Conservation (phyloP, 64 coral and sea anemone genomes). For the Platygyra sinensis region DNA sequence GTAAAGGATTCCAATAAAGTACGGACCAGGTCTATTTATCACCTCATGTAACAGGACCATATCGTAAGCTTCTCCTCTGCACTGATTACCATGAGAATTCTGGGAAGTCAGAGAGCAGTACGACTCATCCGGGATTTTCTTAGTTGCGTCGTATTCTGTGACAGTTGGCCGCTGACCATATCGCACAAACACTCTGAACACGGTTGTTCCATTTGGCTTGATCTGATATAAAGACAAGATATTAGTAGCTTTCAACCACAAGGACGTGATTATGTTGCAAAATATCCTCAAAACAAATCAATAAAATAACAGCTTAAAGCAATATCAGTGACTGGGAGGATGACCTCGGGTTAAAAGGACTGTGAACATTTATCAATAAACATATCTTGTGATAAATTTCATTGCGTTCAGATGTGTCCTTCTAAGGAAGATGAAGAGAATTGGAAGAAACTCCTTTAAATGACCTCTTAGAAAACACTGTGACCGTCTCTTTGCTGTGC, state of each 20-base stretch:
- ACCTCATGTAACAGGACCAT: conserved; percentile 31
- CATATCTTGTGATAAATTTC: too few relatives aligned
- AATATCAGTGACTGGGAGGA: too few relatives aligned
- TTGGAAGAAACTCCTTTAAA: too few relatives aligned
- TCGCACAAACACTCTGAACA: conserved; percentile 17
- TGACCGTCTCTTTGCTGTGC: too few relatives aligned
- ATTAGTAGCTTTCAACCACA: not conserved
- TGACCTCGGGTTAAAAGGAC: too few relatives aligned
- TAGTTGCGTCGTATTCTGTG: conserved; percentile 50
- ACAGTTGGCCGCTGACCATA: conserved; percentile 38
- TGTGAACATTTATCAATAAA: too few relatives aligned
- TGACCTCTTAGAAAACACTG: too few relatives aligned
- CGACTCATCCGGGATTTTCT: conserved; percentile 17
- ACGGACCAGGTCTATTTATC: conserved; percentile 33
- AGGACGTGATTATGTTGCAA: too few relatives aligned
- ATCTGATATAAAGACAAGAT: not conserved
- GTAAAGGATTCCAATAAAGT: conserved; percentile 67
- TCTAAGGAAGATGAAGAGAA: too few relatives aligned
- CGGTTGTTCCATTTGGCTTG: conserved; percentile 3
- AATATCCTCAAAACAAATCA: too few relatives aligned
- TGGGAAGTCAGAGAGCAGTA: not conserved
- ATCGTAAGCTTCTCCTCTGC: conserved; percentile 5
- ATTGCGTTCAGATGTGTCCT: too few relatives aligned
- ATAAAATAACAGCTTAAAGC: too few relatives aligned
- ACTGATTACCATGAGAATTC: not conserved